A percentile compares a stretch with the other conserved stretches of the same genome.
phyloP scores from a whole-genome alignment of 1,140 invertebrate species.

The Phenacoccus solenopsis region DNA sequence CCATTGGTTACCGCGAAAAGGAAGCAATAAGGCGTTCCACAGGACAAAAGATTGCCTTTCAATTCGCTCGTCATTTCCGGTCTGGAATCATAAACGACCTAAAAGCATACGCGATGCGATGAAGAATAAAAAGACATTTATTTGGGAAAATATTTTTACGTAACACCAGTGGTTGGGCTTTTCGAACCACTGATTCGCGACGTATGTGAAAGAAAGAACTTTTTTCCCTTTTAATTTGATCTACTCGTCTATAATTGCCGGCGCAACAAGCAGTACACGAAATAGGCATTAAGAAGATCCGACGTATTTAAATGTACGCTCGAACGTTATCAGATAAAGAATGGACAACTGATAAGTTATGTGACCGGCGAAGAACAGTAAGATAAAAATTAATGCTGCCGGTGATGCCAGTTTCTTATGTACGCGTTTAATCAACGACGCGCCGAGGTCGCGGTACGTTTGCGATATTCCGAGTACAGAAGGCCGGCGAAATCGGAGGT shows the following conservation, averaged over 20 bases:
- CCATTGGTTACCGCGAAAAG: not conserved
- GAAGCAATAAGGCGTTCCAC: not conserved
- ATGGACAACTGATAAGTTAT: conserved; percentile 2
- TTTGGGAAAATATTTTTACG: not conserved
- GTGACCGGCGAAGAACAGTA: not conserved
- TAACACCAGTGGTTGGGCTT: not conserved
- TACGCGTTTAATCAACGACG: not conserved
- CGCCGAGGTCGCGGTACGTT: not conserved
- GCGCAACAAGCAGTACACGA: not conserved
- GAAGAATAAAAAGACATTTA: not conserved
- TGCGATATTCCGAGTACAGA: not conserved
- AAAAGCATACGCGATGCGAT: too few species aligned
- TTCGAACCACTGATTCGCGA: not conserved
- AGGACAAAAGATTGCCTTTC: not conserved
- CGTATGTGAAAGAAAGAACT: not conserved
- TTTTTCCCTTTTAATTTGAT: conserved; percentile 4
- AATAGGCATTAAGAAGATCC: not conserved
- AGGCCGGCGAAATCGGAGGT: not conserved
- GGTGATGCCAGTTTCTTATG: not conserved
- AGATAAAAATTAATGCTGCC: not conserved
- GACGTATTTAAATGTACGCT: not conserved
- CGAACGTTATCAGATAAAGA: not conserved
- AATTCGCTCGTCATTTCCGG: not conserved
- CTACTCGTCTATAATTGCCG: not conserved
- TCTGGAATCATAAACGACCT: too few species aligned